These are phyloP conservation scores for Gerris buenoi DNA, from an alignment of 1,140 invertebrate genomes.

Conservation along the genomic window DNA sequence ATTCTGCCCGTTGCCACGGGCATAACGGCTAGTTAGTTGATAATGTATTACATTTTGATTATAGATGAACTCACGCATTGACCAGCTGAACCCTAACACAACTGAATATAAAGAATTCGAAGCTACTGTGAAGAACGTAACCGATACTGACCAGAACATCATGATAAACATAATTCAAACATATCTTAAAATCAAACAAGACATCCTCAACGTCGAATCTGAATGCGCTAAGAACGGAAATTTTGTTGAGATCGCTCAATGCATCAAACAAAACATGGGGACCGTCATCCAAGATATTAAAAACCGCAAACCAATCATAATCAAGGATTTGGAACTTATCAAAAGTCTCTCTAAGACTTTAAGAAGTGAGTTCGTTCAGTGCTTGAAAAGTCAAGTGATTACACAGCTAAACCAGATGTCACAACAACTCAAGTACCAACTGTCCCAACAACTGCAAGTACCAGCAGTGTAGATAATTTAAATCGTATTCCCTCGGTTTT, in stretches of 20 bases:
- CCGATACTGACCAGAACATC: background rate
- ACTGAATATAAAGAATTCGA: background rate
- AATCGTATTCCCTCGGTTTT: too few species aligned
- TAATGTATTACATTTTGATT: too few species aligned
- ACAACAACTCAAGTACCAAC: background rate
- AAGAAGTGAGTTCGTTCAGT: background rate
- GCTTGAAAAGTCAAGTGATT: background rate
- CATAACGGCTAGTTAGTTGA: too few species aligned
- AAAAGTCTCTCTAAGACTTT: background rate
- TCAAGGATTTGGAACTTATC: background rate
- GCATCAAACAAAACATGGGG: background rate
- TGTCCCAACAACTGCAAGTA: background rate
- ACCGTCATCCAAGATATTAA: background rate
- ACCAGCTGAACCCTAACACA: background rate
- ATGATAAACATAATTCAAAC: too few species aligned
- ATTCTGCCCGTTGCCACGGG: too few species aligned
- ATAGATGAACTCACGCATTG: too few species aligned
- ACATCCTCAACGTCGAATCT: too few species aligned
- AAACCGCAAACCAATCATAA: background rate
- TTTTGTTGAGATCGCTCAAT: background rate
- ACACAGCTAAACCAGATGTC: background rate
- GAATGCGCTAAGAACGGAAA: too few species aligned
- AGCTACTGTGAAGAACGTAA: background rate
- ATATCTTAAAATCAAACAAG: too few species aligned
- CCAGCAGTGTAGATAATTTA: too few species aligned